phyloP scores from a whole-genome alignment of 2,888 invertebrate genomes.

The Ochropleura plecta region DNA sequence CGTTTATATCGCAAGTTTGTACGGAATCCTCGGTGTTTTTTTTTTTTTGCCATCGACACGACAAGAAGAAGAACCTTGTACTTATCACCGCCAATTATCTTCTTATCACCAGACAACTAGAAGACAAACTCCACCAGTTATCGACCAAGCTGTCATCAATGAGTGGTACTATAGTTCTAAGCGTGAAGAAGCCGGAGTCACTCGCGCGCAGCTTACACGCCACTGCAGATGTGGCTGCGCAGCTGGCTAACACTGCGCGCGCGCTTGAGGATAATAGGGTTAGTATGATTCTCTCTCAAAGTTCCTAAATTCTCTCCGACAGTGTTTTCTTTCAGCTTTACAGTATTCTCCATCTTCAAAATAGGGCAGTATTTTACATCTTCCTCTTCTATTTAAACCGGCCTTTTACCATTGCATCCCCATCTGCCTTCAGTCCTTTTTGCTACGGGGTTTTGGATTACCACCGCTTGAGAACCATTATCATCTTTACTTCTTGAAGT shows the following conservation, averaged over 20 bases:
- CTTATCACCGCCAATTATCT: neutral
- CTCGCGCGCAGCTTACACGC: slow-evolving; percentile 71
- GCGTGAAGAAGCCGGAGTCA: slow-evolving; percentile 67
- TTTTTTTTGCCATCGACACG: too few relatives aligned
- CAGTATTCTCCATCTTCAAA: neutral
- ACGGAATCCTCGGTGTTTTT: too few relatives aligned
- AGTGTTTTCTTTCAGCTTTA: neutral
- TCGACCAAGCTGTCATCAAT: slow-evolving; percentile 74
- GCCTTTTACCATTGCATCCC: neutral
- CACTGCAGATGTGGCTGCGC: slow-evolving; percentile 66
- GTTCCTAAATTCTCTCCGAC: neutral
- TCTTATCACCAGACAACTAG: slow-evolving; percentile 69
- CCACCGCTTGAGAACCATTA: neutral
- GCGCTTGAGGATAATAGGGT: slow-evolving; percentile 62
- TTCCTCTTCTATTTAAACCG: neutral
- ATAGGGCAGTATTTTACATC: neutral
- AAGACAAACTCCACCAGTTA: slow-evolving; percentile 73
- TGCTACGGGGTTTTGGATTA: neutral
- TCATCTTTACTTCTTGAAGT: neutral
- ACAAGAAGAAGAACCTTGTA: neutral
- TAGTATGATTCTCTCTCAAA: neutral
- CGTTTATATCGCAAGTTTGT: too few relatives aligned
- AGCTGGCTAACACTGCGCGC: slow-evolving; percentile 72
- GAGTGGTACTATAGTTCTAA: slow-evolving; percentile 67
- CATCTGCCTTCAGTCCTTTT: neutral